These are phyloP conservation scores for Morinoia aosen DNA, from an alignment of 2,888 invertebrate species.

Conservation along the genomic window DNA sequence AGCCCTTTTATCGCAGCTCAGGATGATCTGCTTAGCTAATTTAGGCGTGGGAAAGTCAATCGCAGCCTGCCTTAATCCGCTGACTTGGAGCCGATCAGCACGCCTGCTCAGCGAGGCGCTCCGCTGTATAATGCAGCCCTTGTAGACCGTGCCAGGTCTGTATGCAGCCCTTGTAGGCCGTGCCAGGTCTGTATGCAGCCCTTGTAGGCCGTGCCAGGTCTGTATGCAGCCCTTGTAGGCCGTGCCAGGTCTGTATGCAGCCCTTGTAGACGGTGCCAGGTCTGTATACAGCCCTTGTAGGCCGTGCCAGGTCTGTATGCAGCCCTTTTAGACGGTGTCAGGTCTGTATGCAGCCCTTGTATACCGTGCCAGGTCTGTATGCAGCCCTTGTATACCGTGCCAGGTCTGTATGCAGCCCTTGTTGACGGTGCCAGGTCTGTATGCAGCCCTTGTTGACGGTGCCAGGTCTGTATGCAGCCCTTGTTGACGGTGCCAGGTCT, in stretches of 20 bases:
- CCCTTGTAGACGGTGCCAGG: not conserved
- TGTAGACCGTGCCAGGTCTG: not conserved
- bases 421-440: too few relatives aligned
- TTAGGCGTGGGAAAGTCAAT: constrained; percentile 36
- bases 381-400: too few relatives aligned
- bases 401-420: too few relatives aligned
- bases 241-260: not conserved
- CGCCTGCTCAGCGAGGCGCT: not conserved
- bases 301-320: not conserved
- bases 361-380: too few relatives aligned
- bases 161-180: not conserved
- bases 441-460: too few relatives aligned
- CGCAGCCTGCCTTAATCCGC: not conserved
- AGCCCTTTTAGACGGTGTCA: too few relatives aligned
- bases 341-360: too few relatives aligned
- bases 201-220: not conserved
- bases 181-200: not conserved
- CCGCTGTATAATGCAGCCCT: not conserved
- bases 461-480: too few relatives aligned
- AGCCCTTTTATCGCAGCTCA: not conserved
- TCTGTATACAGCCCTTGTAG: not conserved
- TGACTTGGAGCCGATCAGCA: not conserved
- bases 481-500: too few relatives aligned
- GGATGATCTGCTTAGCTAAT: constrained; percentile 30
- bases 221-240: not conserved